Percentiles rank a stretch among this genome's conserved stretches.
Conservation (phyloP, 1,140 invertebrate species). For the Trichonephila clavata region DNA sequence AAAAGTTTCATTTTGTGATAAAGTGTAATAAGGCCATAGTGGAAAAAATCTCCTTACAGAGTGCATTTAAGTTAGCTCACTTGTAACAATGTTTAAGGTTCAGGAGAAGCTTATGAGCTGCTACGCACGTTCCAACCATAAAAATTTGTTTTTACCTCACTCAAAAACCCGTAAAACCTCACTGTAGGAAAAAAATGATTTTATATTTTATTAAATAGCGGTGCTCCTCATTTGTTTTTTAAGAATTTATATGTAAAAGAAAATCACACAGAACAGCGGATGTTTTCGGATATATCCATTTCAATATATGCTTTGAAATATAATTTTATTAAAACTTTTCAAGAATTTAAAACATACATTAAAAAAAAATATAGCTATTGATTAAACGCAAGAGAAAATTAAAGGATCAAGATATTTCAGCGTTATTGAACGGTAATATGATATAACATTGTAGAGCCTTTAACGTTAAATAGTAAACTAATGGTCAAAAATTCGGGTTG, state of each 20-base stretch:
- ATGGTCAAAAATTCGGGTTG: no score
- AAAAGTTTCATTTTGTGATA: neutral
- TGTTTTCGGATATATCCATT: no score
- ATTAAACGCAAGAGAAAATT: no score
- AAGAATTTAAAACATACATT: neutral
- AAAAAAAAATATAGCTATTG: no score
- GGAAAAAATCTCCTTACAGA: neutral
- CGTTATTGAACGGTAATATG: no score
- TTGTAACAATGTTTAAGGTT: neutral
- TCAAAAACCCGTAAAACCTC: neutral
- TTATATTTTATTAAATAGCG: neutral
- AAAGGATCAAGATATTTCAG: no score
- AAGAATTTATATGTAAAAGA: neutral
- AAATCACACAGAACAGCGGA: neutral
- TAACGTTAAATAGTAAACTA: no score
- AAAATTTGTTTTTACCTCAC: neutral
- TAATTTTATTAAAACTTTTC: neutral
- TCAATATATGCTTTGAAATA: neutral
- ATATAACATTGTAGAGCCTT: no score
- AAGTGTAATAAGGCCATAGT: neutral
- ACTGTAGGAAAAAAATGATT: neutral
- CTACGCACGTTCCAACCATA: neutral
- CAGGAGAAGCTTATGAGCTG: neutral
- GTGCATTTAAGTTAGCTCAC: neutral
- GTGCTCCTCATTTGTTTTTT: neutral